These are phyloP conservation scores for Thymelicus acteon DNA, from an alignment of 2,888 invertebrate genomes.

Conservation along the genomic window DNA sequence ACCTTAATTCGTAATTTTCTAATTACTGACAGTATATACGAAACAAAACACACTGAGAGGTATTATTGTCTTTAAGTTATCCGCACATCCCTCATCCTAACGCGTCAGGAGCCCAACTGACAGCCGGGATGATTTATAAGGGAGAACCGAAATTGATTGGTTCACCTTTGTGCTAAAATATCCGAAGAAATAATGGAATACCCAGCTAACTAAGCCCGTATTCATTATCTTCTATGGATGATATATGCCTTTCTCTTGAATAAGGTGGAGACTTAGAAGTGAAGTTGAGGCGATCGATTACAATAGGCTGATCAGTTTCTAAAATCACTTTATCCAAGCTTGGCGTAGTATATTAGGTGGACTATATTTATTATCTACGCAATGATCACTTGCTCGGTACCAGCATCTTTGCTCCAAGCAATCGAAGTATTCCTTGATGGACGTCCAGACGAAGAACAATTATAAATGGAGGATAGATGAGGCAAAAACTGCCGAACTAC, in stretches of 20 bases:
- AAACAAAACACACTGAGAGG: slow-evolving; percentile 20
- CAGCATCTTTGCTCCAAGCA: too few relatives aligned
- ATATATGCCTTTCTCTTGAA: slow-evolving; percentile 11
- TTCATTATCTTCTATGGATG: slow-evolving; percentile 31
- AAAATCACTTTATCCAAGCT: neutral
- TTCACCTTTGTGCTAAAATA: slow-evolving; percentile 61
- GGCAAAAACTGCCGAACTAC: too few relatives aligned
- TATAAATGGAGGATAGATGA: too few relatives aligned
- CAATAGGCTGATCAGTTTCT: neutral
- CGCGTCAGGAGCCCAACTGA: slow-evolving; percentile 54
- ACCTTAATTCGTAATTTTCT: neutral
- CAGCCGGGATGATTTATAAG: slow-evolving; percentile 75
- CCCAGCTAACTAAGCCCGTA: slow-evolving; percentile 25
- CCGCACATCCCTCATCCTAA: slow-evolving; percentile 56
- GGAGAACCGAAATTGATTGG: slow-evolving; percentile 74
- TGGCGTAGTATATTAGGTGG: too few relatives aligned
- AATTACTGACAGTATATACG: slow-evolving; percentile 11
- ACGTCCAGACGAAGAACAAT: too few relatives aligned
- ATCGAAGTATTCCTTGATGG: too few relatives aligned
- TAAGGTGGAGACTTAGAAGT: neutral
- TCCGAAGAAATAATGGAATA: slow-evolving; percentile 48
- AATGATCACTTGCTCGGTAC: too few relatives aligned
- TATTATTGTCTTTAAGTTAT: slow-evolving; percentile 40
- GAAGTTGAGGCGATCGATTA: neutral
- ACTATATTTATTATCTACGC: too few relatives aligned